phyloP scores from a whole-genome alignment of 2,113 vertebrate species.

The Eidolon helvum region DNA sequence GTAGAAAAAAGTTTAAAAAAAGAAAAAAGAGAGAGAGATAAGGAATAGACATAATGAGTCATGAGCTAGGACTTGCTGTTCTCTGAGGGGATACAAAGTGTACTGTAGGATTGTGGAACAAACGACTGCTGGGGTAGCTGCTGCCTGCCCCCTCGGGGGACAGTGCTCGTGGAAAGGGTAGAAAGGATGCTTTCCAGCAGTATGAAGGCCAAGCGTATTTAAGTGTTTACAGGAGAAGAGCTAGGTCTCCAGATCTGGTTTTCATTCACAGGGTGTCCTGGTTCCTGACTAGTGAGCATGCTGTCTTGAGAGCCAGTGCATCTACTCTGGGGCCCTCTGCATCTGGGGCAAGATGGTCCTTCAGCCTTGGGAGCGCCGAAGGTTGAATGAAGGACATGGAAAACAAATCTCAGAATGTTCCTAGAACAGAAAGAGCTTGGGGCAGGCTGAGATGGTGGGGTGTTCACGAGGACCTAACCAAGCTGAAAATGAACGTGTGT shows the following conservation, averaged over 20 bases:
- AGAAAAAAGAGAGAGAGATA: not conserved
- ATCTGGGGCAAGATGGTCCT: not conserved
- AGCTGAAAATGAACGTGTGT: not conserved
- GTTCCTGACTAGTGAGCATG: not conserved
- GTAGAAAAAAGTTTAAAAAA: not conserved
- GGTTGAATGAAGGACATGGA: not conserved
- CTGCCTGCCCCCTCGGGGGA: not conserved
- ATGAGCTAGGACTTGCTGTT: too few species aligned
- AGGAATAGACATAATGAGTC: accelerated
- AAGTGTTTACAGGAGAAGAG: not conserved
- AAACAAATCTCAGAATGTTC: not conserved
- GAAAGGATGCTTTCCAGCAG: not conserved
- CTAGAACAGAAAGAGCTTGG: not conserved
- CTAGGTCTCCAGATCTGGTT: not conserved
- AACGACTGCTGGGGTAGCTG: too few species aligned
- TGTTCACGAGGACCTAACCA: not conserved
- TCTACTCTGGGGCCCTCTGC: too few species aligned
- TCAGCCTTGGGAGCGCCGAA: not conserved
- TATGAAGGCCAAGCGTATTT: not conserved
- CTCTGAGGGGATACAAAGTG: not conserved
- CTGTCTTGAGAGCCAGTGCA: accelerated
- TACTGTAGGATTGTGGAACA: not conserved
- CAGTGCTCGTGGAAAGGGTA: not conserved
- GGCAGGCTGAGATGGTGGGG: accelerated
- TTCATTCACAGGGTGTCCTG: not conserved